Conservation (phyloP, 2,797 vertebrate genomes). For the Danio jaintianensis region DNA sequence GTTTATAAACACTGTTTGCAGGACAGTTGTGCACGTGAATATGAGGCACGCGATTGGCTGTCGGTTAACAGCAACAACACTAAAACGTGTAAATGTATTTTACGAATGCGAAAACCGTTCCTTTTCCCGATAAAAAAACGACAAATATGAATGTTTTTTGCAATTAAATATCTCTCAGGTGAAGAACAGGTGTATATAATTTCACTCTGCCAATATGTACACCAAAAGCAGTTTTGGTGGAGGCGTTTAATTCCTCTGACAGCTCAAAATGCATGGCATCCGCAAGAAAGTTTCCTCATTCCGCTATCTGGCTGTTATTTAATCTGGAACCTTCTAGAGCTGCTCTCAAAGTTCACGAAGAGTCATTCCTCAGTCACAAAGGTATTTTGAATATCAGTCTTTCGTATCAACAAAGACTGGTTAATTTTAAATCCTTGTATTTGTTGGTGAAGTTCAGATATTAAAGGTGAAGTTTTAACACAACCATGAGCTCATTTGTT, state of each 20-base stretch:
- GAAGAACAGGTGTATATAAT: not conserved
- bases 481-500: no score
- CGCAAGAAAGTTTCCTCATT: slow-evolving; percentile 27
- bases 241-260: not conserved
- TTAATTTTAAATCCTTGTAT: not conserved
- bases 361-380: not conserved
- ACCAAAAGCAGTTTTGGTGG: not conserved
- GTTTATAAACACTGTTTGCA: no score
- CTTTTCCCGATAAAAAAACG: no score
- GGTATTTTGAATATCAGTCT: not conserved
- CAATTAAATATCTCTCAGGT: not conserved
- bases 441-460: not conserved
- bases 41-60: not conserved
- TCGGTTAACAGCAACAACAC: no score
- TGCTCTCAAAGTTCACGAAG: slow-evolving; percentile 25
- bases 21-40: no score
- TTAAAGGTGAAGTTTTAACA: not conserved
- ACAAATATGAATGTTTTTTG: not conserved
- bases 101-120: no score
- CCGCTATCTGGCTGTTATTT: slow-evolving; percentile 2
- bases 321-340: not conserved
- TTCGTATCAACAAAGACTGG: no score
- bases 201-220: not conserved
- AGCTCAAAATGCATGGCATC: slow-evolving; percentile 30
- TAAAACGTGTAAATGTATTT: no score